Evolutionary conservation across 2,113 vertebrate species (phyloP), one percentile per base, ranked within the genome.

Genomic region (Bujurquina vittata): DNA sequence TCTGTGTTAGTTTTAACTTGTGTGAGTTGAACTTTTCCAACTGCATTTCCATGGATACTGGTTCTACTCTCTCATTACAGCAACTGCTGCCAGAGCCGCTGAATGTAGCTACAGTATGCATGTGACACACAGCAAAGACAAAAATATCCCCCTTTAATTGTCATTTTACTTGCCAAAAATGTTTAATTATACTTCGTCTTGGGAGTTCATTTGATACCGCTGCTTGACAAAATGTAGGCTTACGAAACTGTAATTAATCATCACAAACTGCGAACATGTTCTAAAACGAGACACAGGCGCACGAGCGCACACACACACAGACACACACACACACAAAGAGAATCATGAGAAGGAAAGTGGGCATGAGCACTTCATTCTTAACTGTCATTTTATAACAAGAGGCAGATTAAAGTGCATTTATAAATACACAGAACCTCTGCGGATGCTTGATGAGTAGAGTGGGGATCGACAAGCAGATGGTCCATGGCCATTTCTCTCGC

Each of bases 11-110:
- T 69, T 80, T 76, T 7, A 77, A 74, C 33, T 65, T 77, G 61
- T 67, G 46, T 57, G 31, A 76, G 75, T 7, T 79, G 56, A 89
- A 91, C 67, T 83, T 87, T 85, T 82, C 75, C 10, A 15, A 73
- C 35, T 65, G 75, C 59, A 88, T 93, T 93, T 88, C 92, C 90
- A 92, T 92, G 92, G 93, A 88, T 90, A 93, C 91, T 3, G 22
- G 40, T 81, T 82, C 83, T 43, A 35, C 75, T 87, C 77, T 83
- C 75, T 81, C 35, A 59, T 81, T 84, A 88, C 81, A 77, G 84
- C 84, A 63, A 81, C 77, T 65, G 82, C 82, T 82, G 83, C 80
- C 76, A 73, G 74, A 86, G 81, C 65, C 62, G 81, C 84, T 81
- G 81, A 89, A 80, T 84, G 72, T 60, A 83, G 84, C 84, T 54